Base-by-base conservation (phyloP, 2,113 vertebrate genomes). In the Neogale vison region DNA sequence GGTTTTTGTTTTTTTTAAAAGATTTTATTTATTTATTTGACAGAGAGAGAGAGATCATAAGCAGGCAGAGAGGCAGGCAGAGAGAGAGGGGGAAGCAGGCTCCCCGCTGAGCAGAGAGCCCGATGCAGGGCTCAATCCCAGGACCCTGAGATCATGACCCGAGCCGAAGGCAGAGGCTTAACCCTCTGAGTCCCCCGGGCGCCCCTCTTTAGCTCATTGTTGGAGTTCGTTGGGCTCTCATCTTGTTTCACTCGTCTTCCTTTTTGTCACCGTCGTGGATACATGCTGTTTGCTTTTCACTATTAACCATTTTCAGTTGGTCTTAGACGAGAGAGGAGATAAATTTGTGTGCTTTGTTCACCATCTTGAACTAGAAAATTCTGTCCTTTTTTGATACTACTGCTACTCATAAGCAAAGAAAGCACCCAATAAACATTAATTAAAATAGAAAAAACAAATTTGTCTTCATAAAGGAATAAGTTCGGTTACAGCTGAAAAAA, bases 401-500 rank as follows among this genome's bases (percentile, higher is more conserved):
- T 83, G 23, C 39, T 77, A 14, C 79, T 65, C 0, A 15, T 23
- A 42, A 74, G 42, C 52, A 76, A 24, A 24, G 24, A 50, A n/a
- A 86, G 14, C 17, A 57, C 34, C 3, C 14, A 29, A 0, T 7
- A 61, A 74, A 88, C 47, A 59, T 72, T 83, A 72, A 52, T 85
- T 50, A 71, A 93, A 86, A 83, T 7, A 13, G 6, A 24, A 87
- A 82, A 88, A 89, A 39, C 21, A 80, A 18, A 29, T 26, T 76
- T 71, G 15, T 61, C 29, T 92, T 71, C 24, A 36, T 65, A 36
- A 91, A 77, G 87, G 83, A 80, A 20, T 34, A 57, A 36, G 47
- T 83, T 90, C 85, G 67, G 39, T 93, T 86, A 79, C 10, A 92
- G 79, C 57, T 69, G 59, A 14, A 83, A 57, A 52, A 59, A 55